Base-by-base conservation (phyloP, 1,140 invertebrate species). In the Rhagoletis zephyria region DNA sequence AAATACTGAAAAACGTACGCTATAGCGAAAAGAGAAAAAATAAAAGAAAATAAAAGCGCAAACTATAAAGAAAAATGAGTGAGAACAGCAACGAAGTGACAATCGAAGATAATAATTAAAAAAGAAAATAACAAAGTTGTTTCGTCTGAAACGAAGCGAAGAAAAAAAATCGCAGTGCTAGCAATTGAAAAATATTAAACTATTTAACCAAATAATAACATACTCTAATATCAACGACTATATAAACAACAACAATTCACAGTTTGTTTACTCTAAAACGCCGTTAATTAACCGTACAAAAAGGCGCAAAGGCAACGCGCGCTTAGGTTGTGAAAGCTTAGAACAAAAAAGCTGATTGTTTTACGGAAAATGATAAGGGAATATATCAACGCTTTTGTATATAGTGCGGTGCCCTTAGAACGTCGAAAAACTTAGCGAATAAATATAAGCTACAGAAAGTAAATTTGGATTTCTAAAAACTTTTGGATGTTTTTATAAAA, bases 271-370 rank as follows among this genome's bases (percentile, higher is more conserved):
- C 51, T 56, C 10, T 1, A 5, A 56, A 56, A 56, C 51, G 1
- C 1, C 51, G 51, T 56, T 56, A 56, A 56, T 10, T 56, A 60
- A 7, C 45, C 16, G 9, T 60, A 67, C 65, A 67, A 4, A 63
- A 63, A 63, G 4, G 70, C 42, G 4, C 6, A 40, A 85, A 60
- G 14, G 51, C 56, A 40, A 45, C 45, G 40, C 70, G 30, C 6
- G 85, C 74, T 19, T 48, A 81, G 74, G 74, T 81, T 81, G 74
- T 81, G 74, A 81, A 19, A 60, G 63, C 51, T 86, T 61, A 45
- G 19, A 85, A 85, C 51, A 85, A 86, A 61, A 63, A 30, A 12
- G 7, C 40, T 61, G 59, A 63, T 42, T 63, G 51, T 63, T 63
- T 45, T 74, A 74, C 42, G 40, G 61, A 12, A 12, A 60, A 6